A percentile compares a stretch with the other conserved stretches of the same genome.
phyloP scores from a whole-genome alignment of 1,140 invertebrate species.

The Oscheius sp. region DNA sequence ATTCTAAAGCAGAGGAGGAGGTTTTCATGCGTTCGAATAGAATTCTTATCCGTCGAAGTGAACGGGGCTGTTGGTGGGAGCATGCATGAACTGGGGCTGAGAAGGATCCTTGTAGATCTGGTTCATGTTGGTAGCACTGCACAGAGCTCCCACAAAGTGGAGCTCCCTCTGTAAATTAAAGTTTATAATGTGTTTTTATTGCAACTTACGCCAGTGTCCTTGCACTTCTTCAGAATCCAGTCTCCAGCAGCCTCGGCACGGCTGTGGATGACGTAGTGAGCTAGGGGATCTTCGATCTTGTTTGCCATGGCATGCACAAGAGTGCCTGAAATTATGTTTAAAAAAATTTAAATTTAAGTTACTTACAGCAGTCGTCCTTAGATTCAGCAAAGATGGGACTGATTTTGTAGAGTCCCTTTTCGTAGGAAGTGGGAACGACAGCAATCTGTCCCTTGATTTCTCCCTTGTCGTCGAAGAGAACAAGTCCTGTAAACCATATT shows the following conservation, averaged over 20 bases:
- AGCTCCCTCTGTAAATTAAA: neutral
- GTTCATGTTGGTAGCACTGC: neutral
- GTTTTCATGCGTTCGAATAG: neutral
- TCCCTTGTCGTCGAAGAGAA: neutral
- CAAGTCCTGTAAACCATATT: neutral
- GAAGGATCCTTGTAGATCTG: slow-evolving; percentile 5
- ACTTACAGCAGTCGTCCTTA: neutral
- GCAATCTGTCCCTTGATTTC: neutral
- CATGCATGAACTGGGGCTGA: neutral
- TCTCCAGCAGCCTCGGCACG: neutral
- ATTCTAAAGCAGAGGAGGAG: neutral
- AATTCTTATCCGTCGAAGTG: neutral
- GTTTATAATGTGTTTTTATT: neutral
- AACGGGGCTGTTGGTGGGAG: slow-evolving; percentile 10
- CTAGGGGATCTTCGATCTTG: neutral
- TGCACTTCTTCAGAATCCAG: slow-evolving; percentile 7
- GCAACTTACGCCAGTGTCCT: neutral
- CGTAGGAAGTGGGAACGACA: neutral
- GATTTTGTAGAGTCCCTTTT: neutral
- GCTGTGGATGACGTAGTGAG: neutral
- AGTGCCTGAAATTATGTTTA: neutral
- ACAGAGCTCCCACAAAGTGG: neutral
- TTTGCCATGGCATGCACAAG: neutral
- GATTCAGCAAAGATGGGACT: neutral
- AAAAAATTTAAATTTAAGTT: neutral